These are phyloP conservation scores for Phylloscopus collybita DNA, from an alignment of 2,797 vertebrate genomes.

Conservation along the genomic window DNA sequence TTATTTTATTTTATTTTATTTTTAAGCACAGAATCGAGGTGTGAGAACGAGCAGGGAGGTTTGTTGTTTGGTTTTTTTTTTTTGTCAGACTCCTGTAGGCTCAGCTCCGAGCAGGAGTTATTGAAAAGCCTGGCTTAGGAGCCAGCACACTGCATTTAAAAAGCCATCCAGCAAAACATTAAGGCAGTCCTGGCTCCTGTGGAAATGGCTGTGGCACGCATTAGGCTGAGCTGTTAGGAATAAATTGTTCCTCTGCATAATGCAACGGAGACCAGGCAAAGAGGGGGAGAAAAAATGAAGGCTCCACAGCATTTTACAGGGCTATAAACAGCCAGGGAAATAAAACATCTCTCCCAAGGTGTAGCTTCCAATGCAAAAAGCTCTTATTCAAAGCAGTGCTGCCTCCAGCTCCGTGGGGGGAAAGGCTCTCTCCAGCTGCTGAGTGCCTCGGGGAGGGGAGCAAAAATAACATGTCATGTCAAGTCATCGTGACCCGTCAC, in stretches of 20 bases:
- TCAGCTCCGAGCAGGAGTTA: background rate
- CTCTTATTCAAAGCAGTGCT: background rate
- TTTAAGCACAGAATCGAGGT: background rate
- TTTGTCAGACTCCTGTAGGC: background rate
- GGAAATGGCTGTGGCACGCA: background rate
- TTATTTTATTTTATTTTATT: background rate
- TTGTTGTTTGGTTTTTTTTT: too few species aligned
- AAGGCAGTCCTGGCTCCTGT: background rate
- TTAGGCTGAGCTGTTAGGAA: background rate
- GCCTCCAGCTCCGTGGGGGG: background rate
- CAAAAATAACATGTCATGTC: background rate
- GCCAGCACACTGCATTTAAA: background rate
- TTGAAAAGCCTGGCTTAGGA: background rate
- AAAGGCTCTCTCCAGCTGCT: background rate
- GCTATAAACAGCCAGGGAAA: slow-evolving; percentile 3
- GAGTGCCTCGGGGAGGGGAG: background rate
- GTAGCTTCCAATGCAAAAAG: background rate
- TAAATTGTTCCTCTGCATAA: background rate
- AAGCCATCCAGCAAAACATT: background rate
- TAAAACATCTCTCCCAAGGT: background rate
- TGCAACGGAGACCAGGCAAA: background rate
- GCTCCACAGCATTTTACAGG: background rate
- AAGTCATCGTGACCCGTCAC: background rate
- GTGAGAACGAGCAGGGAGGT: background rate
- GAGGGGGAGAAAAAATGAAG: too few species aligned